Evolutionary conservation across 2,797 vertebrate species (phyloP), one percentile per base, ranked within the genome.

Genomic region (Tiaroga cobitis): DNA sequence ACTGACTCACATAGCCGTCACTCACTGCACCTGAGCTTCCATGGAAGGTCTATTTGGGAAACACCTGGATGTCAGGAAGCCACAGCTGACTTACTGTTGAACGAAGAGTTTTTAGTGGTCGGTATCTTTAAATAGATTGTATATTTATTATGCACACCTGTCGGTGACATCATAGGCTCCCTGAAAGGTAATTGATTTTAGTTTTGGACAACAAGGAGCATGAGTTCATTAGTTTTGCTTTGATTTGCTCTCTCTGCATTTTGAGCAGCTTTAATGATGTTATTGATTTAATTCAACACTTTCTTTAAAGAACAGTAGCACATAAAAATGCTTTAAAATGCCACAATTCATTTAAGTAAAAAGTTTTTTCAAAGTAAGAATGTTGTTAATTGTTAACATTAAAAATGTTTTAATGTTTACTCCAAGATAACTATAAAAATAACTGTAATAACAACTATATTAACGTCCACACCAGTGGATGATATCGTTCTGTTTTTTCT

Each of bases 31-130:
- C 81, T 75, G 82, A 75, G 54, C 56, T 37, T 49, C 61, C 13
- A 4, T 16, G 1, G 26, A 54, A 39, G 51, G 51, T 73, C 39
- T 72, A 32, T 73, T 41, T 61, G 63, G 32, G 72, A 59, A 82
- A 69, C 88, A 82, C 84, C 84, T 89, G 87, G 81, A 67, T 73
- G 77, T 69, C 75, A 67, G 81, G 70, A 86, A 88, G 68, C 81
- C 84, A 86, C 75, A 87, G 83, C 77, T 78, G 75, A 68, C 74
- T 61, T 80, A 63, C 26, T 72, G 82, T 80, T 73, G 39, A 84
- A 74, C 19, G 73, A 69, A 54, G 67, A 73, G 76, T 46, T 73
- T 73, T 43, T 54, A 81, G 65, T 32, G 59, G 19, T 41, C 19
- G 32, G 41, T 32, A 8, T 56, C 70, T 69, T 73, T 61, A 73